phyloP scores from a whole-genome alignment of 2,113 vertebrate species.

The Corydoras sp. region DNA sequence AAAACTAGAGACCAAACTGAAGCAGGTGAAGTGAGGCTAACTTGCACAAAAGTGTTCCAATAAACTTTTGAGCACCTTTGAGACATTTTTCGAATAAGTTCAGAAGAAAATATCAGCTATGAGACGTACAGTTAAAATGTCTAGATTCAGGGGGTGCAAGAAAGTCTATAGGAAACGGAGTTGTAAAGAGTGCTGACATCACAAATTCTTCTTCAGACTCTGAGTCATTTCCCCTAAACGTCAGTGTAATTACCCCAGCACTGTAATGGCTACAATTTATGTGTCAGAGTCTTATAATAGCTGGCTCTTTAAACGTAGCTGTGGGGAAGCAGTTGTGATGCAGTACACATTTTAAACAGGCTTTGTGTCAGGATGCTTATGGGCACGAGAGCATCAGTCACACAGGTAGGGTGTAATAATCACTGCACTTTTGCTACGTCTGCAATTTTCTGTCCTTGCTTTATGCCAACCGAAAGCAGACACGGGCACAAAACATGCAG shows the following conservation, averaged over 20 bases:
- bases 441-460: slow-evolving; percentile 5
- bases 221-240: slow-evolving; percentile 34
- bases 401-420: slow-evolving; percentile 28
- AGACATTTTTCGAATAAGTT: no score
- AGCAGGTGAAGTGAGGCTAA: no score
- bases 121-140: no score
- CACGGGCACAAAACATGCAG: no score
- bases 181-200: slow-evolving; percentile 9
- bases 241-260: slow-evolving; percentile 36
- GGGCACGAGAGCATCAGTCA: slow-evolving; percentile 22
- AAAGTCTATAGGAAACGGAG: no score
- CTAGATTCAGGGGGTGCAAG: no score
- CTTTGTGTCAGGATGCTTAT: slow-evolving; percentile 16
- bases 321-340: background rate
- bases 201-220: slow-evolving; percentile 24
- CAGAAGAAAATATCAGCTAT: no score
- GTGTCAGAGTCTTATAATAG: slow-evolving; percentile 38
- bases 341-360: slow-evolving; percentile 33
- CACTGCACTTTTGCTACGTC: slow-evolving; percentile 30
- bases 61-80: no score
- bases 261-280: slow-evolving; percentile 40
- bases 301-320: slow-evolving; percentile 26
- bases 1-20: no score
- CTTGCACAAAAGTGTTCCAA: no score
- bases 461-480: background rate